Base-by-base conservation (phyloP, 2,797 vertebrate genomes). In the Phataginus tricuspis region DNA sequence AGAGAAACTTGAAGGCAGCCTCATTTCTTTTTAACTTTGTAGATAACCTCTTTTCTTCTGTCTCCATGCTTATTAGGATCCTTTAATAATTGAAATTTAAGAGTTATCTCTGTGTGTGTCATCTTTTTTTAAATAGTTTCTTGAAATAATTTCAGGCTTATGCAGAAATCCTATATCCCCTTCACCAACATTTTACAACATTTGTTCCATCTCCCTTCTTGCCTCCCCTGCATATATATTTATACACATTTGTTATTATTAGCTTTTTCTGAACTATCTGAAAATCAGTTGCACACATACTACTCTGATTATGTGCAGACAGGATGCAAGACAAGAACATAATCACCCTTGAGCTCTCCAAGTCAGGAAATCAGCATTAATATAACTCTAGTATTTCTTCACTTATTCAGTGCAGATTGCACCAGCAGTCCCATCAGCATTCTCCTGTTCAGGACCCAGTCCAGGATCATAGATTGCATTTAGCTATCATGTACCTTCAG, bases 21-120 rank as follows among this genome's bases (percentile, higher is more conserved):
- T 77, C 83, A 19, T 53, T 89, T 72, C 19, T 74, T 69, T 55
- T 69, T 91, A 86, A 42, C 51, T 90, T 82, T 75, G 23, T 74
- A 34, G n/a, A 51, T 79, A 90, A 79, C 18, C n/a, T 80, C 59
- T 68, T 93, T 86, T 94, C 87, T 91, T 77, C 7, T 8, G 77
- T 71, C 13, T 69, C 39, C 16, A 49, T 64, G 45, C 55, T 63
- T 91, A 91, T 39, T 69, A 77, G 31, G 19, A 53, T 86, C 91
- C 37, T 51, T 83, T 83, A 82, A 31, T 75, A 51, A 86, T 87
- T 82, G 53, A 75, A 69, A 69, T 86, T 82, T 16, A 63, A 10
- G 31, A 82, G 11, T 63, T 71, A 7, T 77, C 45, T 49, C 31
- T 91, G 21, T 72, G 11, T 59, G 45, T 86, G 49, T 11, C 86